A percentile compares a stretch with the other conserved stretches of the same genome.
Conservation (phyloP, 2,113 vertebrate species). For the Mastomys natalensis region DNA sequence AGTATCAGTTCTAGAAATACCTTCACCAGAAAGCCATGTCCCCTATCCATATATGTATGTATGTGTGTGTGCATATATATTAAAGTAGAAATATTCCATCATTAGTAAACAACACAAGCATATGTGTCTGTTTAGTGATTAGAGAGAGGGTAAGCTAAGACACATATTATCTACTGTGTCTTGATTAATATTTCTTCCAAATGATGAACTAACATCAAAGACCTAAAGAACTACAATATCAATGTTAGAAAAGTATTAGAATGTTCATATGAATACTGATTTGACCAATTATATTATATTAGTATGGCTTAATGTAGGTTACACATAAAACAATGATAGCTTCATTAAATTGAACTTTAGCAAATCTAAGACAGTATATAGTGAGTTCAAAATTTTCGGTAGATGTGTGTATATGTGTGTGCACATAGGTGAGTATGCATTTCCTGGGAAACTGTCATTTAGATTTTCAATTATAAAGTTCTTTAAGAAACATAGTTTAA, state of each 20-base stretch:
- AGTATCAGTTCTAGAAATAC: not conserved
- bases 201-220: not conserved
- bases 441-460: slow-evolving; percentile 46
- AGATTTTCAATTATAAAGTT: not conserved
- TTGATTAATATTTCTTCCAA: not conserved
- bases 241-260: not conserved
- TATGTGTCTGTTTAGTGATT: not conserved
- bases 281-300: not conserved
- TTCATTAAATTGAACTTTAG: not conserved
- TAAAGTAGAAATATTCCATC: not conserved
- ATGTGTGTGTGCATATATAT: too few species aligned
- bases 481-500: not conserved
- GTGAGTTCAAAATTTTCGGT: not conserved
- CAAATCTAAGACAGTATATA: not conserved
- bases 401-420: not conserved
- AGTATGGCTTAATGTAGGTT: not conserved
- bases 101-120: not conserved
- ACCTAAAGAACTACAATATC: not conserved
- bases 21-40: not conserved
- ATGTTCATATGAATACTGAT: not conserved
- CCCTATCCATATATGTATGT: not conserved
- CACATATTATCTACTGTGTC: not conserved
- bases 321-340: not conserved
- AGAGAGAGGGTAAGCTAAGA: not conserved
- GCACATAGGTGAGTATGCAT: not conserved